Conservation (phyloP, 1,140 invertebrate genomes). For the Magallana angulata region DNA sequence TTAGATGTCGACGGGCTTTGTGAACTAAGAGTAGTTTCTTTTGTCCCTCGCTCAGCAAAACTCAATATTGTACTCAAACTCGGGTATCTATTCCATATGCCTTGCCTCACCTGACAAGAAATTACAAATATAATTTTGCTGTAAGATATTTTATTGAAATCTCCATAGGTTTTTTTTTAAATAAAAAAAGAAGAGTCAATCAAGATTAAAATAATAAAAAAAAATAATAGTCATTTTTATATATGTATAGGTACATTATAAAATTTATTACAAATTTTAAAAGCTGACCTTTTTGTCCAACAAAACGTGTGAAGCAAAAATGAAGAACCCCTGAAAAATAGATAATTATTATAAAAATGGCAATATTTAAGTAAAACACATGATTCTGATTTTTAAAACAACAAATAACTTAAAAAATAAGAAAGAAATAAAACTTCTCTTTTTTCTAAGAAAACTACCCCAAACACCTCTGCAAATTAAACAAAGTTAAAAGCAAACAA, state of each 20-base stretch:
- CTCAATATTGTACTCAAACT: background rate
- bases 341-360: background rate
- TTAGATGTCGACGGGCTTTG: background rate
- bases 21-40: background rate
- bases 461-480: too few species aligned
- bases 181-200: too few species aligned
- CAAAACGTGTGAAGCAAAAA: background rate
- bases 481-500: too few species aligned
- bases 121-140: background rate
- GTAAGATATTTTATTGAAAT: too few species aligned
- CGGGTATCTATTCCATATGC: background rate
- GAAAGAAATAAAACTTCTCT: too few species aligned
- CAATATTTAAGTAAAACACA: background rate
- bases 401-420: too few species aligned
- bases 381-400: background rate
- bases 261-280: too few species aligned
- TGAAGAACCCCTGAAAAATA: conserved; percentile 23
- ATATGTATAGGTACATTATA: too few species aligned
- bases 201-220: too few species aligned
- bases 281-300: background rate
- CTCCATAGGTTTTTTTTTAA: too few species aligned
- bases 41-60: background rate
- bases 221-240: too few species aligned
- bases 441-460: too few species aligned
- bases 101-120: background rate